These are phyloP conservation scores for Meloidogyne floridensis DNA, from an alignment of 1,140 invertebrate genomes.

Conservation along the genomic window DNA sequence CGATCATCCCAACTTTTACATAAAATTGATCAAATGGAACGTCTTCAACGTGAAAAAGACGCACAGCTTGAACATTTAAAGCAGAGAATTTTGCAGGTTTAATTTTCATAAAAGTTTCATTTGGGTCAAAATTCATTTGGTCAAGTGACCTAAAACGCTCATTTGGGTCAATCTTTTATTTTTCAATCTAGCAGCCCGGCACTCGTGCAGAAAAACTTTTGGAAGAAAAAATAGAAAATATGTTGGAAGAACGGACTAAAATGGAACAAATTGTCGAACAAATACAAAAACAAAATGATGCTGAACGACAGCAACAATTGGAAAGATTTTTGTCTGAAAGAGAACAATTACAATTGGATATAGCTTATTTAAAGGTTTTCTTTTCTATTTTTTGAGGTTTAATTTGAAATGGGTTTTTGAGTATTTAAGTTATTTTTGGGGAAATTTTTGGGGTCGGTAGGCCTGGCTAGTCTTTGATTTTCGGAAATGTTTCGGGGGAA, in stretches of 20 bases:
- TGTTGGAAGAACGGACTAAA: constrained; percentile 41
- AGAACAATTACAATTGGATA: constrained; percentile 19
- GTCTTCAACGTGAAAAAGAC: constrained; percentile 44
- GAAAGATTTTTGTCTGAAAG: constrained; percentile 16
- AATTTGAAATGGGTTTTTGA: background rate
- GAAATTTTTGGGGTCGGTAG: too few relatives aligned
- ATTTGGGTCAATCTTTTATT: background rate
- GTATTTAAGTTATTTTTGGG: too few relatives aligned
- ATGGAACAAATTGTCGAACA: constrained; percentile 44
- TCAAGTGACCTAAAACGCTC: too few relatives aligned
- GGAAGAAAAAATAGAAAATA: constrained; percentile 47
- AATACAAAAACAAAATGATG: constrained; percentile 29
- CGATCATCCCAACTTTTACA: constrained; percentile 40
- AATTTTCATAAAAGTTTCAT: background rate
- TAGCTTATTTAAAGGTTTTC: constrained; percentile 19
- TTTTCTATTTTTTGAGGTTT: background rate
- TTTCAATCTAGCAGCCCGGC: constrained; percentile 29
- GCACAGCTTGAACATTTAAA: constrained; percentile 51
- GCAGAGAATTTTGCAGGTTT: constrained; percentile 31
- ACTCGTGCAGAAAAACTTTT: constrained; percentile 45
- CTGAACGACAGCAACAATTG: constrained; percentile 17
- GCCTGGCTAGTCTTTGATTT: too few relatives aligned
- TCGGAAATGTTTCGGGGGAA: too few relatives aligned
- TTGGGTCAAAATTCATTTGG: too few relatives aligned
- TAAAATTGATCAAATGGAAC: constrained; percentile 48